Conservation (phyloP, 2,113 vertebrate genomes). For the Gasterosteus nipponicus region DNA sequence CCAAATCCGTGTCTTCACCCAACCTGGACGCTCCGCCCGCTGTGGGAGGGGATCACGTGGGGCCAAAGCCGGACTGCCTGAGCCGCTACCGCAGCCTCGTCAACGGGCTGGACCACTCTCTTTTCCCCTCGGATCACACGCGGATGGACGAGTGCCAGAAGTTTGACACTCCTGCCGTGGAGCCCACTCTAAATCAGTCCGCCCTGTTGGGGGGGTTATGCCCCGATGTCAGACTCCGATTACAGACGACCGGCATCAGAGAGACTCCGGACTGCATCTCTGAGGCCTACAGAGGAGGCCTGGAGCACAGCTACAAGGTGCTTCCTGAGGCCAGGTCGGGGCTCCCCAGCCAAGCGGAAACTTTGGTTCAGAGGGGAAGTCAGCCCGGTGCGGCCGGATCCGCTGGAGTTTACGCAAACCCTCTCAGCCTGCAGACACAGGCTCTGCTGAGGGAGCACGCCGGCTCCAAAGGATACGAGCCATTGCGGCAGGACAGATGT, state of each 20-base stretch:
- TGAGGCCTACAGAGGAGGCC: conserved; percentile 77
- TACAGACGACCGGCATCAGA: conserved; percentile 78
- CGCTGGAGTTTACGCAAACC: conserved; percentile 75
- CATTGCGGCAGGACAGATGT: conserved; percentile 78
- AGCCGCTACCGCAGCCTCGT: conserved; percentile 83
- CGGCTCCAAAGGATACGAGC: conserved; percentile 76
- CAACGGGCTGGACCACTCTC: conserved; percentile 84
- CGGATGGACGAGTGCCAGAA: conserved; percentile 85
- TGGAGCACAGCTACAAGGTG: conserved; percentile 82
- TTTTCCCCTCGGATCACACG: conserved; percentile 84
- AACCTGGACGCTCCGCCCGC: conserved; percentile 76
- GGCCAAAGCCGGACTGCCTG: conserved; percentile 78
- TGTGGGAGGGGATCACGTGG: conserved; percentile 40
- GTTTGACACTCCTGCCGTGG: conserved; percentile 89
- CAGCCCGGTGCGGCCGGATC: conserved; percentile 71
- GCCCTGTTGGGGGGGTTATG: conserved; percentile 83
- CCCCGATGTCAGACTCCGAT: conserved; percentile 84
- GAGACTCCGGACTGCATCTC: conserved; percentile 74
- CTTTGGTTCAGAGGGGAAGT: conserved; percentile 75
- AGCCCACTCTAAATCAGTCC: conserved; percentile 92
- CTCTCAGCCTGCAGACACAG: conserved; percentile 77
- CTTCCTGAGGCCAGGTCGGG: conserved; percentile 84
- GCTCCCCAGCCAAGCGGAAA: conserved; percentile 59
- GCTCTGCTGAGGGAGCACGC: conserved; percentile 80
- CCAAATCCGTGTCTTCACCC: conserved; percentile 83